phyloP scores from a whole-genome alignment of 2,797 vertebrate species.

The Sphenopsis melanotis region DNA sequence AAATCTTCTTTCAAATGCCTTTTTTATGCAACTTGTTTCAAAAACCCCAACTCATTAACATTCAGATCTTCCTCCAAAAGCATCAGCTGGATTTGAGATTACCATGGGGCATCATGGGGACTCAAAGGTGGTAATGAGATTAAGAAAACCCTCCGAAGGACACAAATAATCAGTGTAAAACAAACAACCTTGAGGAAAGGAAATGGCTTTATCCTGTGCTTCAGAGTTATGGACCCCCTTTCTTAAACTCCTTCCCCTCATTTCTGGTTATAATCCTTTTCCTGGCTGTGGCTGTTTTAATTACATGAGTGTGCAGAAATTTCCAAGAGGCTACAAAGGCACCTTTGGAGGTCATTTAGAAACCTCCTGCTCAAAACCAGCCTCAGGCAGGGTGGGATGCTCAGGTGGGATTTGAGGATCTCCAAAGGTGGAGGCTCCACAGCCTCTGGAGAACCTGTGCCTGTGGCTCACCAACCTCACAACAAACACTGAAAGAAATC shows the following conservation, averaged over 20 bases:
- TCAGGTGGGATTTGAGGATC: neutral
- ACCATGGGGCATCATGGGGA: neutral
- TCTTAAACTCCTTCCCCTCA: neutral
- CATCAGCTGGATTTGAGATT: neutral
- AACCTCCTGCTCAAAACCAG: neutral
- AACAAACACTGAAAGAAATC: neutral
- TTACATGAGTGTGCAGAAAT: neutral
- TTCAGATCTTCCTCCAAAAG: slow-evolving; percentile 10
- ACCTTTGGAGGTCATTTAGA: neutral
- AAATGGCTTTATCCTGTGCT: neutral
- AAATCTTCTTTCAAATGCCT: neutral
- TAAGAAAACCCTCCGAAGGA: slow-evolving; percentile 12
- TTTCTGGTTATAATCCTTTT: neutral
- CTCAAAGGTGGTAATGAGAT: neutral
- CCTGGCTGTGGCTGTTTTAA: neutral
- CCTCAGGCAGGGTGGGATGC: neutral
- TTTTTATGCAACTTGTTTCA: neutral
- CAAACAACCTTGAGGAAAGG: neutral
- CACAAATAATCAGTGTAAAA: neutral
- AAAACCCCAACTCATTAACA: neutral
- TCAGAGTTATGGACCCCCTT: neutral
- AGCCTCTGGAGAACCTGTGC: neutral
- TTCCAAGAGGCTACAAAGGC: neutral
- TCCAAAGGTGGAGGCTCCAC: neutral
- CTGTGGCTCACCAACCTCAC: neutral